Percentiles rank a stretch among this genome's conserved stretches.
Evolutionary conservation across 1,140 invertebrate genomes (phyloP).

Genomic region (Liolophura sinensis): DNA sequence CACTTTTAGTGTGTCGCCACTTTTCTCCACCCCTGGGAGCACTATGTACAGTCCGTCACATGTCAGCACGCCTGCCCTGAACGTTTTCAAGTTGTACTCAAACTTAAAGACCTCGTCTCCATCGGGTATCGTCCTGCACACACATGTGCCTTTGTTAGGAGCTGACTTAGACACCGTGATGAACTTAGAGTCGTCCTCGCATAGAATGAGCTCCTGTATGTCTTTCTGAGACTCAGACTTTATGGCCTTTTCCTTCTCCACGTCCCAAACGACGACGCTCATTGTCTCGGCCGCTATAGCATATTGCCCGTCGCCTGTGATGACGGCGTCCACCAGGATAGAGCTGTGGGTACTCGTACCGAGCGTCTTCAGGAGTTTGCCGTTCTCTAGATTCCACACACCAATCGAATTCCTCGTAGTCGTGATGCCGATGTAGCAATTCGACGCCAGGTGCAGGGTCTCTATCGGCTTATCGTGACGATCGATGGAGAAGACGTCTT

Average conservation of each 20-base stretch:
- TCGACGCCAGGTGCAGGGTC: constrained; percentile 65
- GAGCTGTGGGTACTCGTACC: constrained; percentile 91
- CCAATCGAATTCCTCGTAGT: constrained; percentile 82
- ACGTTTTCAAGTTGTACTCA: constrained; percentile 67
- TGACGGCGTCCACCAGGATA: constrained; percentile 85
- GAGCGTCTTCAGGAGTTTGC: constrained; percentile 78
- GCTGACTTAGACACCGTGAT: constrained; percentile 73
- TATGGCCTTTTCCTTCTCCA: constrained; percentile 76
- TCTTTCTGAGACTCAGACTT: constrained; percentile 75
- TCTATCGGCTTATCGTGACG: constrained; percentile 95
- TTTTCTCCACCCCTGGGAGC: constrained; percentile 80
- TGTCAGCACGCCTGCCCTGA: constrained; percentile 71
- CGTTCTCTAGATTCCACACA: constrained; percentile 90
- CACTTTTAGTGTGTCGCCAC: constrained; percentile 80
- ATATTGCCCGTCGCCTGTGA: constrained; percentile 81
- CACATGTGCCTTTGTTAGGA: constrained; percentile 31
- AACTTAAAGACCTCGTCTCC: constrained; percentile 80
- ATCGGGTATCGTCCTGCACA: constrained; percentile 40
- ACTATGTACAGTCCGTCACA: constrained; percentile 79
- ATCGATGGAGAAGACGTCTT: constrained; percentile 95
- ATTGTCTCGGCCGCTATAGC: constrained; percentile 91
- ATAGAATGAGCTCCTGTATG: constrained; percentile 82
- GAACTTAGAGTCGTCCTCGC: constrained; percentile 81
- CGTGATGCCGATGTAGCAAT: constrained; percentile 46
- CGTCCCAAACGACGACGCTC: constrained; percentile 89